Percentiles rank a stretch among this genome's conserved stretches.
Conservation (phyloP, 2,888 invertebrate genomes). For the Netelia melanura region DNA sequence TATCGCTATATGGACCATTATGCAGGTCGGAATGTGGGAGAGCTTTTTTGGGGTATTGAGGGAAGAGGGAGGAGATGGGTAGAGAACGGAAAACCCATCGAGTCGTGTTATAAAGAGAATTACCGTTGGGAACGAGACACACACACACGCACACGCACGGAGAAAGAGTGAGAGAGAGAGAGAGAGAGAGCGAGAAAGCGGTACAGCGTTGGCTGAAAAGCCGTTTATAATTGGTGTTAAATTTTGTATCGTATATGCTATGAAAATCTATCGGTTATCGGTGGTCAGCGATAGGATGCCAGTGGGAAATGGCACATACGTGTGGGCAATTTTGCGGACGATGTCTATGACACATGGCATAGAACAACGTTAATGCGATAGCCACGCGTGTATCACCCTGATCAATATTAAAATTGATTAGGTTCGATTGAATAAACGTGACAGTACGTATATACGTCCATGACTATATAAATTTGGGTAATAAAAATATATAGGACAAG, state of each 20-base stretch:
- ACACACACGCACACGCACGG: neutral
- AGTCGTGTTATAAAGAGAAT: constrained; percentile 2
- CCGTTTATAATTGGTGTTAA: constrained; percentile 44
- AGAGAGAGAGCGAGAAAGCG: constrained; percentile 3
- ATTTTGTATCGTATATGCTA: constrained; percentile 30
- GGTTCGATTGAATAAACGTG: constrained; percentile 9
- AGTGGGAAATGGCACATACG: neutral
- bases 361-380: constrained; percentile 31
- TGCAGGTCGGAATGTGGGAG: constrained; percentile 21
- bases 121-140: neutral
- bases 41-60: neutral
- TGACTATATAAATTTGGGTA: neutral
- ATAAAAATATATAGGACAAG: too few relatives aligned
- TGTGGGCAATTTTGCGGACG: constrained; percentile 1
- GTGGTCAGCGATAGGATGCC: constrained; percentile 8
- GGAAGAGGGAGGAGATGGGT: neutral
- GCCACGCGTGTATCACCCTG: neutral
- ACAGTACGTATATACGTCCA: neutral
- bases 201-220: constrained; percentile 10
- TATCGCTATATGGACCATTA: constrained; percentile 47
- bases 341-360: constrained; percentile 6
- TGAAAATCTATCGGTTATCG: constrained; percentile 56
- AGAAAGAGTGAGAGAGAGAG: constrained; percentile 13
- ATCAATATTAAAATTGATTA: constrained; percentile 56
- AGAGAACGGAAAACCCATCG: neutral